These are phyloP conservation scores for Laterallus jamaicensis DNA, from an alignment of 2,113 vertebrate genomes.

Conservation along the genomic window DNA sequence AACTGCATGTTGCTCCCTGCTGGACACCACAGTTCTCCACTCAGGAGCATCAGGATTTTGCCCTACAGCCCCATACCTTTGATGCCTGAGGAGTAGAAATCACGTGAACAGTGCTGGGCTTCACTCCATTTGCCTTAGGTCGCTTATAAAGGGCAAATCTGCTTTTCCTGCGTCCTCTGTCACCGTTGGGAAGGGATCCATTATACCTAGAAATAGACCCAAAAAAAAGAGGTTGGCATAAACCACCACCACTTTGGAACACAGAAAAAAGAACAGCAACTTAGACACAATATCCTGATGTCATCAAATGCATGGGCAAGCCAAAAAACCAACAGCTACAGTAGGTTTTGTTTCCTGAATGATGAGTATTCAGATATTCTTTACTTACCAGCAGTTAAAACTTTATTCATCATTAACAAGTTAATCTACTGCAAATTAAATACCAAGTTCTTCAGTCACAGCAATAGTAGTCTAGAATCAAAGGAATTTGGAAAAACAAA, in stretches of 20 bases:
- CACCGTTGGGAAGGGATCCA: conserved; percentile 94
- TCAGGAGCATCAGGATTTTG: not conserved
- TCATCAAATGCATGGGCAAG: not conserved
- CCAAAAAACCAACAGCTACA: not conserved
- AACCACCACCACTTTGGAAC: not conserved
- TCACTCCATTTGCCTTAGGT: conserved; percentile 92
- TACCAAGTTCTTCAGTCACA: not conserved
- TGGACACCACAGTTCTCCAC: not conserved
- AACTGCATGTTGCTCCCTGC: too few relatives aligned
- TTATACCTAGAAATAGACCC: conserved; percentile 84
- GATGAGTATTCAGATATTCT: not conserved
- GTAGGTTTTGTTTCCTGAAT: not conserved
- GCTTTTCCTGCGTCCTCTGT: conserved; percentile 95
- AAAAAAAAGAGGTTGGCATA: not conserved
- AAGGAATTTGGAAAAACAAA: not conserved
- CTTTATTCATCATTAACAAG: not conserved
- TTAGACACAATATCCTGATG: not conserved
- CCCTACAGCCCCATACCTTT: conserved; percentile 80
- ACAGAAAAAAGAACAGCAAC: not conserved
- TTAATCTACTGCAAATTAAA: not conserved
- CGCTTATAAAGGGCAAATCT: conserved; percentile 93
- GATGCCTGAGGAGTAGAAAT: conserved; percentile 92
- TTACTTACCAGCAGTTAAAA: not conserved
- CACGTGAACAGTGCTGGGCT: conserved; percentile 93
- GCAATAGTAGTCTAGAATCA: not conserved